Evolutionary conservation across 2,888 invertebrate genomes (phyloP).

Genomic region (Luperina testacea): DNA sequence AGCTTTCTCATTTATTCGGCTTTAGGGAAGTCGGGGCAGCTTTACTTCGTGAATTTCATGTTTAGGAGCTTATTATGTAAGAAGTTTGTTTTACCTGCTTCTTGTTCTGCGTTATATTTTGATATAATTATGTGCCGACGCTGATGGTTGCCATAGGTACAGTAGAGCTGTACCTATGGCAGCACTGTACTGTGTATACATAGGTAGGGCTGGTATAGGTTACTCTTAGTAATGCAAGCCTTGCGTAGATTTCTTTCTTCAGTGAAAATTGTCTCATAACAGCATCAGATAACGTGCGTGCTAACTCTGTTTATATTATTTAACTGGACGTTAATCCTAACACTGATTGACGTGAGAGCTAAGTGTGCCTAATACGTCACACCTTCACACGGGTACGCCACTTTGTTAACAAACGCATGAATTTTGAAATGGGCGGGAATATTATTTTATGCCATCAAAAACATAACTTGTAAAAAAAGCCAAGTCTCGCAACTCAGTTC

Average conservation of each 20-base stretch:
- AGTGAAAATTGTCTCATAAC: slow-evolving; percentile 1
- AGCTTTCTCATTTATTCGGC: slow-evolving; percentile 42
- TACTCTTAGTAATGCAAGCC: not conserved
- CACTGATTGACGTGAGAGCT: slow-evolving; percentile 28
- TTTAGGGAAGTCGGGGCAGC: slow-evolving; percentile 16
- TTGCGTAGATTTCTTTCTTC: not conserved
- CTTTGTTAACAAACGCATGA: slow-evolving; percentile 5
- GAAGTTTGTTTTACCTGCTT: slow-evolving; percentile 11
- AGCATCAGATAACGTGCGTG: slow-evolving; percentile 17
- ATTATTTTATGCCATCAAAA: no score
- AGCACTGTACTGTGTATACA: no score
- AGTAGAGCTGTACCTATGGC: no score
- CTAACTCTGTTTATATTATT: slow-evolving; percentile 15
- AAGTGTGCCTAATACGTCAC: slow-evolving; percentile 1
- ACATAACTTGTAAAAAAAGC: no score
- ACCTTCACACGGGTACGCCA: slow-evolving; percentile 21
- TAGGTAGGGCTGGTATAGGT: no score
- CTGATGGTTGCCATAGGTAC: not conserved
- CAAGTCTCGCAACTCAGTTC: no score
- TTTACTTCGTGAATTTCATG: slow-evolving; percentile 16
- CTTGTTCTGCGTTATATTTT: not conserved
- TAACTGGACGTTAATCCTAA: slow-evolving; percentile 21
- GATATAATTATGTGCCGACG: not conserved
- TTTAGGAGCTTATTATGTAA: slow-evolving; percentile 17
- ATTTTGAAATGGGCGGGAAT: slow-evolving; percentile 24